Base-by-base conservation (phyloP, 1,140 invertebrate genomes). In the Panulirus ornatus region DNA sequence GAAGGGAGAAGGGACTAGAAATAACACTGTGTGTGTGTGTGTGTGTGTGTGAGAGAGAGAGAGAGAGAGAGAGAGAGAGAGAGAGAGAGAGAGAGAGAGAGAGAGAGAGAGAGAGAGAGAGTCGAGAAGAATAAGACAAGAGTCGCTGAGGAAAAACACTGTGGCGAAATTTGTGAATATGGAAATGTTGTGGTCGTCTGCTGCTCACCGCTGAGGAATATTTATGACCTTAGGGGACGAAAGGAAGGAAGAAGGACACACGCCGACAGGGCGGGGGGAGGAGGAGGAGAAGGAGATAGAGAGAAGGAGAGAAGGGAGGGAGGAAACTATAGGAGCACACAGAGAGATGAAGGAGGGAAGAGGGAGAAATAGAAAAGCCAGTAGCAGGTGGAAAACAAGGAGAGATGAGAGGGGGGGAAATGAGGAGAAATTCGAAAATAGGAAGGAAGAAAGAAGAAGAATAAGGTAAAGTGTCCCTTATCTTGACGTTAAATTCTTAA, bases 81-180 rank as follows among this genome's bases (percentile, higher is more conserved):
- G 78, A 81, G 47, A 81, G 30, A 38, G 27, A 38, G n/a, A 81
- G 42, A 81, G 42, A 54, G 42, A 58, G 42, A 58, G 47, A 58
- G 51, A 58, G 51, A 58, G 51, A 58, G 42, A 58, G 78, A 81
- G 47, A 81, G 78, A 81, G 76, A 79, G 76, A 79, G 76, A 76
- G 73, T n/a, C n/a, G n/a, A n/a, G n/a, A n/a, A n/a, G n/a, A n/a
- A n/a, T n/a, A n/a, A n/a, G 44, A 42, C 40, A 42, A 76, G 36
- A 44, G 14, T 19, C 19, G 22, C 1, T 11, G 5, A 42, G 73
- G 40, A 44, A 81, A 81, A 81, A 58, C 47, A 81, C 2, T 81
- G 78, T 81, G 51, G 78, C 47, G 58, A 81, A 81, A 81, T 81
- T 81, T 54, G 78, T 81, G 47, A 58, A 81, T 81, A 81, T 81